These are phyloP conservation scores for Globodera rostochiensis DNA, from an alignment of 1,140 invertebrate genomes.

Conservation along the genomic window DNA sequence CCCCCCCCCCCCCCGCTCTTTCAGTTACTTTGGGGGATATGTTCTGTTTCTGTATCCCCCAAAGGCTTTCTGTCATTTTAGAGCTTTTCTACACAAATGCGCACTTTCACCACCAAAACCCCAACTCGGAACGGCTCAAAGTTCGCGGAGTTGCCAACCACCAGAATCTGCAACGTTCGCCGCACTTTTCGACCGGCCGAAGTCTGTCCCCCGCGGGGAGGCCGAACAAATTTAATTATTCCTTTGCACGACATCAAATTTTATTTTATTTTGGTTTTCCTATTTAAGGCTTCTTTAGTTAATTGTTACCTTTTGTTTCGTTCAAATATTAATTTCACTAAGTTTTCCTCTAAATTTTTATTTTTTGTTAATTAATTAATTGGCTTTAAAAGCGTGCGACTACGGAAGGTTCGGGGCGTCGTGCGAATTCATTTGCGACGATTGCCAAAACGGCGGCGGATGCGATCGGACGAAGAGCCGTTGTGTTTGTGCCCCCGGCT, in stretches of 20 bases:
- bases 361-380: no score
- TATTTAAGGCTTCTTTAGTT: not conserved
- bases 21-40: no score
- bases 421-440: slow-evolving; percentile 77
- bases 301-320: not conserved
- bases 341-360: not conserved
- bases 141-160: slow-evolving; percentile 25
- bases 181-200: not conserved
- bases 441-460: slow-evolving; percentile 78
- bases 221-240: not conserved
- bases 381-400: slow-evolving; percentile 48
- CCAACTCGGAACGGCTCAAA: slow-evolving; percentile 33
- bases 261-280: slow-evolving; percentile 2
- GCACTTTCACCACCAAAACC: not conserved
- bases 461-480: slow-evolving; percentile 43
- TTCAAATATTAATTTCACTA: not conserved
- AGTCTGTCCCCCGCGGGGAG: not conserved
- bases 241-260: no score
- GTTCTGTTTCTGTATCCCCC: not conserved
- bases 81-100: not conserved
- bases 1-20: no score
- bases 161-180: not conserved
- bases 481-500: slow-evolving; percentile 75
- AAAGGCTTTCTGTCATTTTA: not conserved
- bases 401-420: slow-evolving; percentile 77